Base-by-base conservation (phyloP, 2,888 invertebrate species). In the Chymomyza amoena region DNA sequence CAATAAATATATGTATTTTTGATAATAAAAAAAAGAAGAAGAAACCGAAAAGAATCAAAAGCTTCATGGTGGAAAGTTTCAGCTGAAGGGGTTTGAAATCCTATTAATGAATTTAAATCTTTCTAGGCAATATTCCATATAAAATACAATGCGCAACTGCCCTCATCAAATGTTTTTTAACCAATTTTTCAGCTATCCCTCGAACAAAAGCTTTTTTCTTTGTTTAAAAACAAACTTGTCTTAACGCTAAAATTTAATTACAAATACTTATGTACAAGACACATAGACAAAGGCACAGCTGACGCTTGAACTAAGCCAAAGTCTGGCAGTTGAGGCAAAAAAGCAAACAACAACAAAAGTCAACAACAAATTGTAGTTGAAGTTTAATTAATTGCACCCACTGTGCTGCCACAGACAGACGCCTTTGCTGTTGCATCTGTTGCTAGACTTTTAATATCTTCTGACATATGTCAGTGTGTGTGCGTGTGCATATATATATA, bases 401-500 rank as follows among this genome's bases (percentile, higher is more conserved):
- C 54, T 16, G 16, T 16, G 16, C 10, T 54, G 54, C 54, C 62
- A 18, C 54, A 54, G 18, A 51, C 62, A 20, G 62, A 15, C 25
- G 25, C 62, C 7, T 9, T 39, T 45, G 39, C 61, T 61, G 45
- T 18, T 61, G 15, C 15, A 15, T 28, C 61, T 45, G 20, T 61
- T 61, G 61, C 52, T 54, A 52, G 28, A 56, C 56, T 36, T 32
- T 45, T 54, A 15, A 60, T 52, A 28, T 1, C 28, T 32, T 63
- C 63, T 63, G 54, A 63, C 54, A 52, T 50, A 32, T 60, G 60
- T 32, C 60, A 60, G 60, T 32, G n/a, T 62, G 25, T 7, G 54
- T 59, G 57, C 10, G 18, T 32, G 60, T 39, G 66, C 64, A 54
- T 76, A 60, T 64, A 45, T 56, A 13, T 45, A 13, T 3, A 1